Conservation (phyloP, 2,113 vertebrate genomes). For the Limnothrissa miodon region DNA sequence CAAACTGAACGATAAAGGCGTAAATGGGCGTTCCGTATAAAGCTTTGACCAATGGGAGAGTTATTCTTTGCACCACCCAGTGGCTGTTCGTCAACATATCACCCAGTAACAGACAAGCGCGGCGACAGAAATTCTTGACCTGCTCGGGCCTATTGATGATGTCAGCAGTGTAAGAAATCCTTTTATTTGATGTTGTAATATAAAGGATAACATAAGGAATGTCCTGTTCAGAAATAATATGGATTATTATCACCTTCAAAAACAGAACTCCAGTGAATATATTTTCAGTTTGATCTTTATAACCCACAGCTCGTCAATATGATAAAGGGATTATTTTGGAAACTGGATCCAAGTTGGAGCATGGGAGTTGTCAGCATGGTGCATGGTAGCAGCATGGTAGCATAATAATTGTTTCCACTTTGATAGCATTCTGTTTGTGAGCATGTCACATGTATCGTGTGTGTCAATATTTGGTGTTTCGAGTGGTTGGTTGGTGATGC, state of each 20-base stretch:
- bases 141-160: not conserved
- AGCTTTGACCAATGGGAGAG: not conserved
- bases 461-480: no score
- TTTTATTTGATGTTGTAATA: not conserved
- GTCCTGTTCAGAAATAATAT: no score
- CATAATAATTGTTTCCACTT: no score
- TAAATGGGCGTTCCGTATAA: not conserved
- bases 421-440: no score
- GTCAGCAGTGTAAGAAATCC: no score
- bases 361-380: no score
- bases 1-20: slow-evolving; percentile 10
- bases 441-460: no score
- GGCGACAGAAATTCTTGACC: not conserved
- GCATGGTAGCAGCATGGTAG: no score
- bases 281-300: not conserved
- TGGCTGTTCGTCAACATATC: not conserved
- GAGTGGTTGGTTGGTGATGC: no score
- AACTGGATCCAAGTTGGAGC: not conserved
- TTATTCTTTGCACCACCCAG: slow-evolving; percentile 1
- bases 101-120: slow-evolving; percentile 48
- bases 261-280: no score
- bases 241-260: no score
- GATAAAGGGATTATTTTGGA: not conserved
- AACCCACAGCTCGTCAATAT: not conserved
- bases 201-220: no score